Conservation (phyloP, 2,113 vertebrate species). For the Dendropsophus ebraccatus region DNA sequence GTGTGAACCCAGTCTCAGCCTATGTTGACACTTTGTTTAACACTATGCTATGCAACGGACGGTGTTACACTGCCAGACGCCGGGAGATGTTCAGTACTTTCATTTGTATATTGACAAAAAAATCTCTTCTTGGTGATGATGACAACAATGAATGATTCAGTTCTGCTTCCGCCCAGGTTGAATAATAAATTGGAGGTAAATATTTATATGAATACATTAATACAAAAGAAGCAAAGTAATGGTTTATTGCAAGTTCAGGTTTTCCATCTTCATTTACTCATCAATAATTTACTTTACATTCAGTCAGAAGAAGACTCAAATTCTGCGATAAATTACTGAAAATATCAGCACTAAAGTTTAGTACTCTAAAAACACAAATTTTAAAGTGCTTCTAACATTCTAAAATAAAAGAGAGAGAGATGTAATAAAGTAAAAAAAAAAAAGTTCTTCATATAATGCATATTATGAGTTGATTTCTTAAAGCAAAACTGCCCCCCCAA, state of each 20-base stretch:
- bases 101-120: too few species aligned
- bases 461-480: too few species aligned
- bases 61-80: too few species aligned
- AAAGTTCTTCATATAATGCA: too few species aligned
- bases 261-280: conserved; percentile 3
- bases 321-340: neutral
- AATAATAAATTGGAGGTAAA: conserved; percentile 37
- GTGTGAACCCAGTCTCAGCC: too few species aligned
- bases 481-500: too few species aligned
- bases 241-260: neutral
- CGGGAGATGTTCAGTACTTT: too few species aligned
- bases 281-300: conserved; percentile 14
- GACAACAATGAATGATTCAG: conserved; percentile 8
- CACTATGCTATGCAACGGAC: too few species aligned
- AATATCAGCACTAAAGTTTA: neutral
- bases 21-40: too few species aligned
- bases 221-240: conserved; percentile 14
- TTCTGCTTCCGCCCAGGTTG: conserved; percentile 1
- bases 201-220: conserved; percentile 42
- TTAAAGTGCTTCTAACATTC: neutral
- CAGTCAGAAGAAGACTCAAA: neutral
- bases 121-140: neutral
- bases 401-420: neutral
- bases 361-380: neutral
- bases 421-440: too few species aligned